Base-by-base conservation (phyloP, 2,888 invertebrate species). In the Copidosoma aretas region DNA sequence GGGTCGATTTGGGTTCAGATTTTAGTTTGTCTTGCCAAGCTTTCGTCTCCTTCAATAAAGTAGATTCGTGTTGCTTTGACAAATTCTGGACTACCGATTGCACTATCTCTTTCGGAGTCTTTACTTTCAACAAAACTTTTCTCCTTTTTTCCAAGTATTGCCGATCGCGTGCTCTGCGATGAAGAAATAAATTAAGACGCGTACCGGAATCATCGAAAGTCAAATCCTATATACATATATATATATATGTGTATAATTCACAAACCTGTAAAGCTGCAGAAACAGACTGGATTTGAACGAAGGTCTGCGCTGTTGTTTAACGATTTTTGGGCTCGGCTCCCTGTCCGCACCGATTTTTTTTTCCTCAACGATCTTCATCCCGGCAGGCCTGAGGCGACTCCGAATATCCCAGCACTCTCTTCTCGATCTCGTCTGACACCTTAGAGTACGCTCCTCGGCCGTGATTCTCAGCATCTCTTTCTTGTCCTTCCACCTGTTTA, bases 21-120 rank as follows among this genome's bases (percentile, higher is more conserved):
- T 68, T 73, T 57, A 78, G 79, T 70, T 77, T 83, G 60, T 79
- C 79, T 43, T 75, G 75, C 82, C 82, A 83, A 15, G 77, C 76
- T 69, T 78, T 77, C 0, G 83, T 82, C 2, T 76, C 74, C 19
- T 79, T 79, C 1, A 80, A 59, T 10, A 83, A 71, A 8, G 81
- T 81, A 1, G 81, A 80, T 21, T 60, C 59, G 10, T 19, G 60
- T 1, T 58, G 19, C 17, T 2, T 62, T 0, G 32, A 22, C 4
- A 41, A 49, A 25, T 60, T 17, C 10, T 21, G 10, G 1, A 22
- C 51, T 14, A 63, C 52, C 12, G 46, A 17, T 21, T 25, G 41
- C n/a, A n/a, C 22, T 19, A 19, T 57, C 32, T n/a, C 2, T 67
- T 12, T 15, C 14, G 56, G 25, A 24, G 56, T 17, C 12, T 53